These are phyloP conservation scores for Zaprionus bogoriensis DNA, from an alignment of 2,888 invertebrate species.

Conservation along the genomic window DNA sequence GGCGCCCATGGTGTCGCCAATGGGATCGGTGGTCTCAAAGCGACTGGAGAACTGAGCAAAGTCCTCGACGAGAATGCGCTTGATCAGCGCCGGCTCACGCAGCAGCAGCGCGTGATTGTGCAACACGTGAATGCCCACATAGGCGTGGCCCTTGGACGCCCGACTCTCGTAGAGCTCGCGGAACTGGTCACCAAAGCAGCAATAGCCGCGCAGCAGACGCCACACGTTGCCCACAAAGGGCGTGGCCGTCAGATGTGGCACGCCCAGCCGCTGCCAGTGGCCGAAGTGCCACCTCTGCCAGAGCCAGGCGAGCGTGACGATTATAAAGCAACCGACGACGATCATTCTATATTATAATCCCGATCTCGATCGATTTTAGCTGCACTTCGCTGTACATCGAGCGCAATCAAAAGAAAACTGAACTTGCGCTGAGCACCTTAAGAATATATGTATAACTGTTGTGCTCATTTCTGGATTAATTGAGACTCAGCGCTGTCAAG, in stretches of 20 bases:
- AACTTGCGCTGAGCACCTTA: background rate
- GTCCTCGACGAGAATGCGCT: conserved; percentile 83
- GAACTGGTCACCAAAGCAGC: conserved; percentile 77
- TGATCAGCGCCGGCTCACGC: conserved; percentile 83
- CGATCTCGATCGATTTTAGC: background rate
- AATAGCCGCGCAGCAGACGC: conserved; percentile 72
- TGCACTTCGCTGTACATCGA: background rate
- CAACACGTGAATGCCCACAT: conserved; percentile 82
- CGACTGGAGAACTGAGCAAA: conserved; percentile 81
- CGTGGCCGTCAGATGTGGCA: conserved; percentile 75
- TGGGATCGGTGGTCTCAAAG: conserved; percentile 70
- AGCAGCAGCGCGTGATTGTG: conserved; percentile 82
- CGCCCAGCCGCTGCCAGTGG: conserved; percentile 75
- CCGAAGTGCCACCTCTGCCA: conserved; percentile 79
- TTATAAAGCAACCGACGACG: background rate
- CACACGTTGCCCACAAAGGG: conserved; percentile 82
- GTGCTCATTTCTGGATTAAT: background rate
- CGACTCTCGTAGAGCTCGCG: conserved; percentile 75
- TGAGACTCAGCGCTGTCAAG: background rate
- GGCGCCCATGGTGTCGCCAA: conserved; percentile 81
- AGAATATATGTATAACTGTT: background rate
- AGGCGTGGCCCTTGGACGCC: conserved; percentile 46
- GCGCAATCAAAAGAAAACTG: conserved; percentile 11
- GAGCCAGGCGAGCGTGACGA: conserved; percentile 35
- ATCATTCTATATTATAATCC: conserved; percentile 19